Evolutionary conservation across 2,888 invertebrate genomes (phyloP), one percentile per base, ranked within the genome.

Genomic region (Drosophila histrio): DNA sequence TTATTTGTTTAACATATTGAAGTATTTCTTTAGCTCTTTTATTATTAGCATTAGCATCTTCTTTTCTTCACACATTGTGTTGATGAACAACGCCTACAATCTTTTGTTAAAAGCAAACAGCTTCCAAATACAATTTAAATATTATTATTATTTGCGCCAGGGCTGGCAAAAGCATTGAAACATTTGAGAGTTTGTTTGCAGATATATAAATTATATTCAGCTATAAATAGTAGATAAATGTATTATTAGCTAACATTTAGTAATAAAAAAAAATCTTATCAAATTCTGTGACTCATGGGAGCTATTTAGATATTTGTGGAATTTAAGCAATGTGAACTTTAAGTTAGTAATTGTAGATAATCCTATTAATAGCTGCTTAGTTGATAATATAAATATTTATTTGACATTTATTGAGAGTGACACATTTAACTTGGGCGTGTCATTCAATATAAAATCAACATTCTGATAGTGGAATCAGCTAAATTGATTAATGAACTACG

Each of bases 1-100:
- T 22, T 5, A 46, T 26, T 46, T 52, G 28, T 28, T 53, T 26
- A 36, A 17, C 47, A 32, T 19, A 21, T 30, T 30, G 3, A 32
- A 28, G 11, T 22, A 32, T 21, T 32, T 22, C 3, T 32, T 7
- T n/a, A n/a, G 17, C 17, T 24, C 3, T 28, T 41, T 52, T 26
- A 30, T 61, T 44, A 32, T 53, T 57, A 36, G 24, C 8, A 34
- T 44, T 53, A 22, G 28, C 49, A 11, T 56, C 11, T n/a, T n/a
- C 39, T 15, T 17, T 32, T 17, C 34, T 8, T n/a, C 41, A 22
- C 15, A n/a, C 21, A 24, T 8, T n/a, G n/a, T n/a, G n/a, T n/a
- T 17, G 15, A 39, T 17, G 22, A 46, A 34, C 13, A 70, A 44
- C 64, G 28, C 43, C 65, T 52, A 59, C 52, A 46, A 50, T n/a